Base-by-base conservation (phyloP, 2,888 invertebrate species). In the Ferrisia virgata region DNA sequence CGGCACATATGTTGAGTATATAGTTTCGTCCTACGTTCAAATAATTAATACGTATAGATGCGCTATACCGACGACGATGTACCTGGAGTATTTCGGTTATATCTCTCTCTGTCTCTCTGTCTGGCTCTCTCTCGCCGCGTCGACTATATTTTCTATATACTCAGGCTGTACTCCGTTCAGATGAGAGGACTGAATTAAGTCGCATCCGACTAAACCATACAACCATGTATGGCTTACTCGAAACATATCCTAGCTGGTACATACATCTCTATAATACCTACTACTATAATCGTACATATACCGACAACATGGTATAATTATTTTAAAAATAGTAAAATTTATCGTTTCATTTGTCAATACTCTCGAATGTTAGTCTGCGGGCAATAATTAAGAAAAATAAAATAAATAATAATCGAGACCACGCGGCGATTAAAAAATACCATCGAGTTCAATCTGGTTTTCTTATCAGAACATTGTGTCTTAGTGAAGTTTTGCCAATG, bases 361-460 rank as follows among this genome's bases (percentile, higher is more conserved):
- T 47, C 79, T 36, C 81, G 81, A 11, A 33, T 15, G 72, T 72
- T n/a, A 13, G 31, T 53, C 58, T 64, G 33, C 58, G 64, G 81
- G 81, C 81, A 81, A 53, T 81, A 81, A 81, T 81, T 81, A 81
- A 81, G 81, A 18, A 81, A 64, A 81, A 81, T 81, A 81, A 81
- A 81, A 81, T 81, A 81, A 81, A 81, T 81, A 79, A 43, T 79
- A 81, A 81, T 81, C 81, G 81, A 58, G 53, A 36, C 64, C 79
- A 31, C 43, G 79, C 79, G 64, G 28, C 47, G 64, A 64, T 36
- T 64, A 36, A 81, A 80, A 80, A 80, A 80, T 80, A 80, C 80
- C 47, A 79, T 79, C 79, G 25, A 53, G 43, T 31, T 47, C 81
- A 81, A 81, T 81, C 81, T 81, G 81, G 81, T 81, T 58, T 81